Conservation (phyloP, 2,797 vertebrate genomes). For the Sebastes baramenuke region DNA sequence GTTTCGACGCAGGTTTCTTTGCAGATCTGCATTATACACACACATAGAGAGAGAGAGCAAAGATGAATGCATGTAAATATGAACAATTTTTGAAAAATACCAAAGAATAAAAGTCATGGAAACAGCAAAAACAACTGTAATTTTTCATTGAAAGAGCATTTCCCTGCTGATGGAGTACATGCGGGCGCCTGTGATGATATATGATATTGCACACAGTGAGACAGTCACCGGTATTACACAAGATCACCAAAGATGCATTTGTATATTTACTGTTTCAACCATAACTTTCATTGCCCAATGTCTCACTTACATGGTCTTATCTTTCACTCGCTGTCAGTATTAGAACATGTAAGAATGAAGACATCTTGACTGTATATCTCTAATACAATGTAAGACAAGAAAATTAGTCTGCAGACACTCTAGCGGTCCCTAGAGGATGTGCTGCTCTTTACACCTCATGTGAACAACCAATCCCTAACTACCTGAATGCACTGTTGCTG, state of each 20-base stretch:
- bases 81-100: not conserved
- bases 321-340: not conserved
- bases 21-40: slow-evolving; percentile 6
- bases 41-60: not conserved
- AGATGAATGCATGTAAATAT: not conserved
- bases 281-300: not conserved
- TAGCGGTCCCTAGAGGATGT: not conserved
- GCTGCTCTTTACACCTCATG: not conserved
- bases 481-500: not conserved
- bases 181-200: not conserved
- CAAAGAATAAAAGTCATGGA: not conserved
- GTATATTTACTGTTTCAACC: not conserved
- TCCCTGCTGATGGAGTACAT: not conserved
- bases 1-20: not conserved
- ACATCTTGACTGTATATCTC: not conserved
- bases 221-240: not conserved
- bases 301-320: not conserved
- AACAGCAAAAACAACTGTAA: not conserved
- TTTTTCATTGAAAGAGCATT: not conserved
- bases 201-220: not conserved
- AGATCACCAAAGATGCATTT: not conserved
- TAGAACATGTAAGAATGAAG: not conserved
- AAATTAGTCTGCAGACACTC: not conserved
- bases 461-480: not conserved
- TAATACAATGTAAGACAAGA: not conserved